Conservation (phyloP, 1,140 invertebrate species). For the Helicoverpa armigera region DNA sequence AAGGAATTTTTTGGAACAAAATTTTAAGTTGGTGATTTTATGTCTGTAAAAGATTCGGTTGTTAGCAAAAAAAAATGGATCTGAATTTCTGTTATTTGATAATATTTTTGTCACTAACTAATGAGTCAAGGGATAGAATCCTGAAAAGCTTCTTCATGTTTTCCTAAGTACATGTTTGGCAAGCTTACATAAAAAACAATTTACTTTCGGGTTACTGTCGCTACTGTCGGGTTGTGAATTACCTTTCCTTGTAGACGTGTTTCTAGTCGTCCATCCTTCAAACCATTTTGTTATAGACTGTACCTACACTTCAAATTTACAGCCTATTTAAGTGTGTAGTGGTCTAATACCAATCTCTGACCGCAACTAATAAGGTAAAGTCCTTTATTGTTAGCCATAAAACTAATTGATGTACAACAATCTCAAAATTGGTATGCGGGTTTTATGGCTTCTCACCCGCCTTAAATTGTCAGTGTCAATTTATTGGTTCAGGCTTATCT, state of each 20-base stretch:
- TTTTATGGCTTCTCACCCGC: conserved; percentile 53
- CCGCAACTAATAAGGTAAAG: conserved; percentile 60
- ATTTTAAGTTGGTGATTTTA: not conserved
- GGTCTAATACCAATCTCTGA: conserved; percentile 18
- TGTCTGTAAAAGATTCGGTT: not conserved
- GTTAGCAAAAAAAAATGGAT: too few relatives aligned
- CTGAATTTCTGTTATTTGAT: too few relatives aligned
- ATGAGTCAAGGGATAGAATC: too few relatives aligned
- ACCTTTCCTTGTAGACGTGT: not conserved
- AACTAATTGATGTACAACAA: conserved; percentile 68
- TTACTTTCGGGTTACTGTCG: too few relatives aligned
- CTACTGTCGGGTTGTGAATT: not conserved
- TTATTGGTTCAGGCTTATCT: conserved; percentile 34
- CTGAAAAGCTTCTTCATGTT: too few relatives aligned
- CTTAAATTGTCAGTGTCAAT: conserved; percentile 9
- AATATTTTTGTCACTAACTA: too few relatives aligned
- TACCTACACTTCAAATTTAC: conserved; percentile 29
- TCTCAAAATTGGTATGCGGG: conserved; percentile 50
- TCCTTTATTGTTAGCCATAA: conserved; percentile 65
- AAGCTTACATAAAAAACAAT: too few relatives aligned
- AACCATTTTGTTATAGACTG: conserved; percentile 2
- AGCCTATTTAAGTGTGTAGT: conserved; percentile 31
- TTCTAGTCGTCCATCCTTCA: not conserved
- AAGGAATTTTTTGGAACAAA: not conserved
- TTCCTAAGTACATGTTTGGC: too few relatives aligned